Conservation (phyloP, 2,797 vertebrate species). For the Channallabes apus region DNA sequence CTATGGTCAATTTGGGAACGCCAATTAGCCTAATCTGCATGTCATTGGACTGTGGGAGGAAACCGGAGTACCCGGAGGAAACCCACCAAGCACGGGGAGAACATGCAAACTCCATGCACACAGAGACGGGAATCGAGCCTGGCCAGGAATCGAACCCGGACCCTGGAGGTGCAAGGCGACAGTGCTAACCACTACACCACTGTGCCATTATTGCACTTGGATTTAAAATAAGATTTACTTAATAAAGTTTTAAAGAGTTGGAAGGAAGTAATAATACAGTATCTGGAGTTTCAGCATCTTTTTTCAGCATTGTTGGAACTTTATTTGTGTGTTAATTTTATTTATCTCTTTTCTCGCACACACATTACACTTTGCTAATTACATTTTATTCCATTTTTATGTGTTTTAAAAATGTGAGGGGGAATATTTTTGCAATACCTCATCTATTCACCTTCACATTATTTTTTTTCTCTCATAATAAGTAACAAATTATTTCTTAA, state of each 20-base stretch:
- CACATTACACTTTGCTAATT: constrained; percentile 26
- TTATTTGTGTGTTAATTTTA: neutral
- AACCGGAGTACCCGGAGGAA: too few relatives aligned
- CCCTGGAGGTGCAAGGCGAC: too few relatives aligned
- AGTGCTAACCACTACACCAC: too few relatives aligned
- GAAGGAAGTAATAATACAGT: constrained; percentile 49
- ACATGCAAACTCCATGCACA: too few relatives aligned
- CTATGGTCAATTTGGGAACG: too few relatives aligned
- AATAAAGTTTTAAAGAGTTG: neutral
- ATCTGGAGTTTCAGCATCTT: constrained; percentile 74
- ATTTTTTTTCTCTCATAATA: neutral
- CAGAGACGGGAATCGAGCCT: too few relatives aligned
- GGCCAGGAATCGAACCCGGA: too few relatives aligned
- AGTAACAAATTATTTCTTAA: neutral
- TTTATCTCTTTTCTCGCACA: neutral
- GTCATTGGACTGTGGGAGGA: too few relatives aligned
- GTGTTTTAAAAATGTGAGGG: neutral
- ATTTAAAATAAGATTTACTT: neutral
- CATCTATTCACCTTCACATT: neutral
- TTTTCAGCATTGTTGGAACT: neutral
- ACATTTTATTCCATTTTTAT: neutral
- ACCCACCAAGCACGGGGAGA: too few relatives aligned
- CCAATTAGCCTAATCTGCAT: too few relatives aligned
- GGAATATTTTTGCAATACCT: neutral
- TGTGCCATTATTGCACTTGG: neutral